Conservation (phyloP, 2,113 vertebrate species). For the Holacanthus passer region DNA sequence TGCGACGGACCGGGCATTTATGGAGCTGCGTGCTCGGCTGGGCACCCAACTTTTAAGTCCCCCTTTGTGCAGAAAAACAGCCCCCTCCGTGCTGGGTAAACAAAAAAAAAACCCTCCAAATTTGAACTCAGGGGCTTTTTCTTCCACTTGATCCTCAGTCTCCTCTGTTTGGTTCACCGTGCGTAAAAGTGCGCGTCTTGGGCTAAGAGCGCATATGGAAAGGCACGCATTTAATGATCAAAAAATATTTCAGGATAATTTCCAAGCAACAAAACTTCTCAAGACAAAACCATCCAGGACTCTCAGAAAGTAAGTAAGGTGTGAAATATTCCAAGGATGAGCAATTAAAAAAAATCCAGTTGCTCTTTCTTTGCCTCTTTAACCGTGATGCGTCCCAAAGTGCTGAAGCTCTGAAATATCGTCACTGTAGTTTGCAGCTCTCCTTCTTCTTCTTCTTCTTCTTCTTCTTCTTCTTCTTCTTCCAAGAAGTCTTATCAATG, state of each 20-base stretch:
- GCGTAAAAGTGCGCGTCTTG: conserved; percentile 2
- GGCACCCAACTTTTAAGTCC: not conserved
- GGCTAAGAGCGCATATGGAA: not conserved
- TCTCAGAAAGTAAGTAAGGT: not conserved
- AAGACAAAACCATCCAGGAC: conserved; percentile 15
- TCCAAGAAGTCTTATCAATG: conserved; percentile 82
- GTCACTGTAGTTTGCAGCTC: conserved; percentile 48
- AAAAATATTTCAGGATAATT: not conserved
- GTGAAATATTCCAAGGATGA: conserved; percentile 39
- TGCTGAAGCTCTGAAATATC: conserved; percentile 28
- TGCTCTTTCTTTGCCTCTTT: conserved; percentile 27
- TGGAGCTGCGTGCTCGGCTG: conserved; percentile 55
- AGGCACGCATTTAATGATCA: not conserved
- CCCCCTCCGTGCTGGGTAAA: not conserved
- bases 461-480: no score
- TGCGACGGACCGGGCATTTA: conserved; percentile 84
- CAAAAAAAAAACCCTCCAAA: not conserved
- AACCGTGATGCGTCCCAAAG: conserved; percentile 54
- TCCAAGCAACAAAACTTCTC: conserved; percentile 6
- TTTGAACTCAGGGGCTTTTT: not conserved
- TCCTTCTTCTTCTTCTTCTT: no score
- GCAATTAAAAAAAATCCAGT: conserved; percentile 42
- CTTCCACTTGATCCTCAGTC: not conserved
- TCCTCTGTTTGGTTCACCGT: not conserved
- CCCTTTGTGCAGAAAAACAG: not conserved